Percentiles rank a stretch among this genome's conserved stretches.
phyloP scores from a whole-genome alignment of 2,113 vertebrate genomes.

The Scophthalmus maximus region DNA sequence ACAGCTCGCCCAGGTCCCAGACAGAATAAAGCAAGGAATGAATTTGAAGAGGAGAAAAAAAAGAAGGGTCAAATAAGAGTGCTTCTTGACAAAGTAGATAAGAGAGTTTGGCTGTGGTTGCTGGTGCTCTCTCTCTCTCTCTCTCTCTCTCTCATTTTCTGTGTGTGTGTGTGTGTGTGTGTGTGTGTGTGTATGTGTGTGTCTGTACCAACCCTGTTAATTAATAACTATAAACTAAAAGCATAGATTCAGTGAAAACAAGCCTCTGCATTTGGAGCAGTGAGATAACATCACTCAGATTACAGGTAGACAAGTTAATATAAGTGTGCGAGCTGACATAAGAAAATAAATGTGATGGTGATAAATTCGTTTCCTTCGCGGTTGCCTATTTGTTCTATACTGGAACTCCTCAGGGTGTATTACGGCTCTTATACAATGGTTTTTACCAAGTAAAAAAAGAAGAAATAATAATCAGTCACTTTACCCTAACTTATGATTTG shows the following conservation, averaged over 20 bases:
- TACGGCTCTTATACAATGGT: no score
- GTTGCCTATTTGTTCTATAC: background rate
- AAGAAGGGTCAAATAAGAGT: constrained; percentile 58
- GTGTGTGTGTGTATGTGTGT: constrained; percentile 18
- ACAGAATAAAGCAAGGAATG: constrained; percentile 58
- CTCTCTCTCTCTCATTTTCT: background rate
- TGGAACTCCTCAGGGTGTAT: no score
- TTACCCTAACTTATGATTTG: no score
- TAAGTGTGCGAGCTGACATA: no score
- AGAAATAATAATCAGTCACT: no score
- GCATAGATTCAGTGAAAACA: background rate
- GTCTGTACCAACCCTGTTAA: constrained; percentile 1
- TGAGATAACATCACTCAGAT: background rate
- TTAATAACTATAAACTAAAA: background rate
- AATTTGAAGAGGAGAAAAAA: constrained; percentile 66
- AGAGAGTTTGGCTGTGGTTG: constrained; percentile 28
- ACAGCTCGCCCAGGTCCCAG: constrained; percentile 61
- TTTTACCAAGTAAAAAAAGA: no score
- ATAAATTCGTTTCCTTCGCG: background rate
- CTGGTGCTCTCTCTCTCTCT: background rate
- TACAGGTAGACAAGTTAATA: background rate
- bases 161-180: constrained; percentile 21
- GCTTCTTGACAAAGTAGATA: constrained; percentile 63
- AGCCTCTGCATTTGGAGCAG: background rate
- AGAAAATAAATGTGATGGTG: background rate